Conservation (phyloP, 2,797 vertebrate genomes). For the Martes flavigula region DNA sequence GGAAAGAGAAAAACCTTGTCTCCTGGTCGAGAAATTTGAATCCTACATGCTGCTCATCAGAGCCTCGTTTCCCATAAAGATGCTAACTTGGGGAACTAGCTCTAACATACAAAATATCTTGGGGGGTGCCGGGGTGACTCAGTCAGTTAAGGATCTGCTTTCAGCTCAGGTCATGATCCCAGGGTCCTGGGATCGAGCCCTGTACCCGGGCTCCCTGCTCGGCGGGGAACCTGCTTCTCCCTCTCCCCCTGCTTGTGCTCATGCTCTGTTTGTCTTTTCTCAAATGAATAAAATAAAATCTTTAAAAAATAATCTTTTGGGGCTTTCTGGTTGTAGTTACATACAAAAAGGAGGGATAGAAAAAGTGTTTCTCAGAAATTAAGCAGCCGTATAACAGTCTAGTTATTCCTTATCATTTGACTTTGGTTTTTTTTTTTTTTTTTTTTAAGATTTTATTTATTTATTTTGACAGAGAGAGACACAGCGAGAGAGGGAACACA, state of each 20-base stretch:
- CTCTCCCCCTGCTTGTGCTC: too few species aligned
- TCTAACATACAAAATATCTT: not conserved
- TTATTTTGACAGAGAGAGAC: too few species aligned
- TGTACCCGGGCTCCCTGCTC: too few species aligned
- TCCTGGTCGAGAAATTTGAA: conserved; percentile 2
- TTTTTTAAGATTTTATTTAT: not conserved
- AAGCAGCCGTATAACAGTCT: not conserved
- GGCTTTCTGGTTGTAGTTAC: not conserved
- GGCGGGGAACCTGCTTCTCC: too few species aligned
- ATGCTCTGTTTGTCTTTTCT: too few species aligned
- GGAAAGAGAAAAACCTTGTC: conserved; percentile 17
- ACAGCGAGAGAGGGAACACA: too few species aligned
- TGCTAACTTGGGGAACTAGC: not conserved
- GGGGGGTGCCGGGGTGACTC: not conserved
- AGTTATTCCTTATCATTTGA: not conserved
- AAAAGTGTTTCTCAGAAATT: conserved; percentile 20
- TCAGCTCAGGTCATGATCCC: not conserved
- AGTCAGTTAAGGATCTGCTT: not conserved
- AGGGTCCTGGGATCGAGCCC: too few species aligned
- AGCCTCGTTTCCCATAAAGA: not conserved
- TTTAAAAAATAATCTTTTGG: not conserved
- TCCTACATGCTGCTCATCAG: not conserved
- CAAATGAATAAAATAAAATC: too few species aligned
- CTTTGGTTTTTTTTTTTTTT: not conserved
- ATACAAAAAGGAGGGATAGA: not conserved